A percentile compares a stretch with the other conserved stretches of the same genome.
These are phyloP conservation scores for Epicampocera succincta DNA, from an alignment of 2,888 invertebrate species.

Conservation along the genomic window DNA sequence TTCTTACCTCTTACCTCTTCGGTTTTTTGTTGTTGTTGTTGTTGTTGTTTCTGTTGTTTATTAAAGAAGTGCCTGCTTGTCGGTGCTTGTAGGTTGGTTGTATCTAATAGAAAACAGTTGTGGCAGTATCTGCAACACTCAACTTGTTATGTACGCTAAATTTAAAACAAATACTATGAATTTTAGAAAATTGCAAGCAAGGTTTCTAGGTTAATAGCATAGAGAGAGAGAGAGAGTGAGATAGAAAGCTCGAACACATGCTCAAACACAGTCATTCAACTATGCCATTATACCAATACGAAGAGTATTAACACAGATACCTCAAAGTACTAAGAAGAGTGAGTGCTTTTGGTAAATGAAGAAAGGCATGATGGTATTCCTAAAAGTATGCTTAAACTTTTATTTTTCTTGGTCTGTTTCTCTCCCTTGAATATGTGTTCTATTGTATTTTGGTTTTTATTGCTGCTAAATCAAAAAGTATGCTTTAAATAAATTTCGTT, in stretches of 20 bases:
- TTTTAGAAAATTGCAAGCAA: conserved; percentile 57
- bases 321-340: not conserved
- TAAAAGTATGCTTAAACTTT: conserved; percentile 63
- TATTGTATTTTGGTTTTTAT: conserved; percentile 41
- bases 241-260: not conserved
- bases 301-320: not conserved
- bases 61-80: not conserved
- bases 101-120: conserved; percentile 34
- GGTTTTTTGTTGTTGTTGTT: conserved; percentile 1
- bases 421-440: conserved; percentile 40
- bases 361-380: conserved; percentile 37
- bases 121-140: conserved; percentile 57
- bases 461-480: conserved; percentile 55
- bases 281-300: conserved; percentile 31
- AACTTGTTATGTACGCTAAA: conserved; percentile 62
- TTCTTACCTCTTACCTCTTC: not conserved
- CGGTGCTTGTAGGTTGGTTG: conserved; percentile 17
- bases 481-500: conserved; percentile 54
- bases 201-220: conserved; percentile 68
- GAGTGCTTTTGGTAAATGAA: conserved; percentile 5
- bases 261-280: conserved; percentile 1
- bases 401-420: not conserved
- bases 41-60: no score
- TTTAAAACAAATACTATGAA: conserved; percentile 66
- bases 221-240: conserved; percentile 22